Conservation (phyloP, 2,113 vertebrate genomes). For the Pituophis catenifer region DNA sequence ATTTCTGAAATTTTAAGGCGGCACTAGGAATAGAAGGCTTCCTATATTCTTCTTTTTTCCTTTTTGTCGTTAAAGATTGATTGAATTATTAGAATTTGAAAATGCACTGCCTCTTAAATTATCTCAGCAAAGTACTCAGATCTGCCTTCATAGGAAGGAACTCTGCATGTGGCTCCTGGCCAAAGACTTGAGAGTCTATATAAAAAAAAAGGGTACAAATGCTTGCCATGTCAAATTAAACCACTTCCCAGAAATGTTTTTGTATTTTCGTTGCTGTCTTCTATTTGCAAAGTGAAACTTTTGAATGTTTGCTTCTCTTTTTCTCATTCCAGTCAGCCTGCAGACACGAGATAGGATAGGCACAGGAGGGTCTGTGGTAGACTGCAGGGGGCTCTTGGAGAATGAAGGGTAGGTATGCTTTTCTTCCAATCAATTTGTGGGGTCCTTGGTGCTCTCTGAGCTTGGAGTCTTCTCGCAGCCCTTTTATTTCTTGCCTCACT, state of each 20-base stretch:
- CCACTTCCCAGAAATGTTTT: background rate
- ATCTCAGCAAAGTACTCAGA: background rate
- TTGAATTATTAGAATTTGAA: background rate
- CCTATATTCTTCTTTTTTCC: background rate
- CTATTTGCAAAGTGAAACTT: conserved; percentile 1
- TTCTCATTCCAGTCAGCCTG: conserved; percentile 85
- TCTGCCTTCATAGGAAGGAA: background rate
- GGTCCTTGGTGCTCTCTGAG: background rate
- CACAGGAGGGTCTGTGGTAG: conserved; percentile 91
- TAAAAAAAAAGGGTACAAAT: background rate
- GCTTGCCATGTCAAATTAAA: background rate
- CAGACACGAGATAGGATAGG: conserved; percentile 95
- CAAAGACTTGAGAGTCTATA: background rate
- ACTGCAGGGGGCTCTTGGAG: conserved; percentile 93
- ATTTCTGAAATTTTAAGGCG: background rate
- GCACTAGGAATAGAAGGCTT: background rate
- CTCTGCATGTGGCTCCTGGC: background rate
- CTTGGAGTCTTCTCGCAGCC: background rate
- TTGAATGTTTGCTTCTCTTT: conserved; percentile 37
- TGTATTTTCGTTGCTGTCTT: background rate
- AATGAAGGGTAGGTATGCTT: conserved; percentile 89
- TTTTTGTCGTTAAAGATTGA: background rate
- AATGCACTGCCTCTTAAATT: background rate
- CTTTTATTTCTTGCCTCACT: background rate
- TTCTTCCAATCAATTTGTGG: background rate